Evolutionary conservation across 2,888 invertebrate genomes (phyloP).

Genomic region (Lacanobia oleracea): DNA sequence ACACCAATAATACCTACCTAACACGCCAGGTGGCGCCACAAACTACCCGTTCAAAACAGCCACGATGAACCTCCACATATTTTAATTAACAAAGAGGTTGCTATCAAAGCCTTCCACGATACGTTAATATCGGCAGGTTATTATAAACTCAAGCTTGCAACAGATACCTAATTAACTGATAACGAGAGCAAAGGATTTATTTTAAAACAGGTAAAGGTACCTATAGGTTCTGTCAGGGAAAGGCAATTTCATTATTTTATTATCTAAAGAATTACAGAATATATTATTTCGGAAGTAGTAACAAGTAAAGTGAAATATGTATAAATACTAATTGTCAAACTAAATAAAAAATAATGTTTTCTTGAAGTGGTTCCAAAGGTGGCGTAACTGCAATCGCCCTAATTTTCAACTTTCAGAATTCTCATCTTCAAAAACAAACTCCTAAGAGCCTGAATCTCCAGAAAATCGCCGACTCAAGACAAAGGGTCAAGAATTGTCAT

Average conservation of each 20-base stretch:
- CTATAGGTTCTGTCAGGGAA: slow-evolving; percentile 1
- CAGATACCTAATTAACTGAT: slow-evolving; percentile 46
- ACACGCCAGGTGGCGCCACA: slow-evolving; percentile 9
- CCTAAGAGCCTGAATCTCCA: too few relatives aligned
- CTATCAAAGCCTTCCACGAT: slow-evolving; percentile 34
- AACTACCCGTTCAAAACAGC: slow-evolving; percentile 19
- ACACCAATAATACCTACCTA: not conserved
- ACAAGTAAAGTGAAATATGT: too few relatives aligned
- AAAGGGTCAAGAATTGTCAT: too few relatives aligned
- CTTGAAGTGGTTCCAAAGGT: too few relatives aligned
- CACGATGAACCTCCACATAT: slow-evolving; percentile 15
- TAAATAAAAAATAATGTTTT: too few relatives aligned
- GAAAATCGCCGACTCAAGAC: too few relatives aligned
- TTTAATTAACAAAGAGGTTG: slow-evolving; percentile 47
- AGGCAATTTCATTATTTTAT: slow-evolving; percentile 3
- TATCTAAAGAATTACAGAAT: too few relatives aligned
- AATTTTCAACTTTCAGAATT: too few relatives aligned
- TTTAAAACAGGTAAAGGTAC: not conserved
- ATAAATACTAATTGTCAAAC: too few relatives aligned
- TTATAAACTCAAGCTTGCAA: slow-evolving; percentile 42
- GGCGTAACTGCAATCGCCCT: too few relatives aligned
- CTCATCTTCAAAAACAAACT: too few relatives aligned
- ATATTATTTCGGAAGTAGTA: too few relatives aligned
- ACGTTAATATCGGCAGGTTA: slow-evolving; percentile 37
- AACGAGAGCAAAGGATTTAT: slow-evolving; percentile 39